Evolutionary conservation across 1,140 invertebrate genomes (phyloP).

Genomic region (Macrocentrus cingulum): DNA sequence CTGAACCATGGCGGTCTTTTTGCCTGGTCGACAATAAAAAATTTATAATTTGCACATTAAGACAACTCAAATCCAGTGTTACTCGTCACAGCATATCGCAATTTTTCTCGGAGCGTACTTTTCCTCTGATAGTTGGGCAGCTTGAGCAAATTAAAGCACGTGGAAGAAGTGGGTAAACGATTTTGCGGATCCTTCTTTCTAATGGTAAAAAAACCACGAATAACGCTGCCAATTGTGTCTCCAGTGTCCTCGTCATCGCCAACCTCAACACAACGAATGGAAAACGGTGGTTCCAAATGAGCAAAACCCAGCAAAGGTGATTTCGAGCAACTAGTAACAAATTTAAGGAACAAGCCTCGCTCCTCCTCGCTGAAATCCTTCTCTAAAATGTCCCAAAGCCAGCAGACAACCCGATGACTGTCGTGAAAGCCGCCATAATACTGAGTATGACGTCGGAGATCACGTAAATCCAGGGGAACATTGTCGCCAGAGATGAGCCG

Average conservation of each 20-base stretch:
- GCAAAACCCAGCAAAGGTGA: slow-evolving; percentile 96
- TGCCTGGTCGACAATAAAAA: too few relatives aligned
- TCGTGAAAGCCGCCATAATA: slow-evolving; percentile 99
- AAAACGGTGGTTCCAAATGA: slow-evolving; percentile 97
- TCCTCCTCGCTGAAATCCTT: slow-evolving; percentile 94
- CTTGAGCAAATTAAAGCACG: slow-evolving; percentile 98
- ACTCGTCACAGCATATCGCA: slow-evolving; percentile 95
- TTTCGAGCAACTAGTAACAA: slow-evolving; percentile 98
- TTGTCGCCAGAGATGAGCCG: slow-evolving; percentile 90
- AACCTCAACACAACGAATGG: slow-evolving; percentile 98
- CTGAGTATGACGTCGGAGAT: slow-evolving; percentile 90
- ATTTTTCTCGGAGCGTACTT: slow-evolving; percentile 90
- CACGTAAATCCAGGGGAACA: slow-evolving; percentile 84
- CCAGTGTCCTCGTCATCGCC: slow-evolving; percentile 98
- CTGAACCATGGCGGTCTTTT: too few relatives aligned
- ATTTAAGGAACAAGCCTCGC: slow-evolving; percentile 94
- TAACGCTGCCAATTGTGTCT: slow-evolving; percentile 94
- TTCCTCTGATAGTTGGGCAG: slow-evolving; percentile 98
- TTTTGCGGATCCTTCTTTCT: slow-evolving; percentile 93
- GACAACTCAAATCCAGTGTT: slow-evolving; percentile 99
- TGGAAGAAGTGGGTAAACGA: slow-evolving; percentile 95
- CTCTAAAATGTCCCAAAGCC: slow-evolving; percentile 98
- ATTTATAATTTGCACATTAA: too few relatives aligned
- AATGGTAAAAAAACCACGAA: slow-evolving; percentile 97
- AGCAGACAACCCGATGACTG: slow-evolving; percentile 94